Percentiles rank a stretch among this genome's conserved stretches.
phyloP scores from a whole-genome alignment of 2,113 vertebrate genomes.

The Otus sunia region DNA sequence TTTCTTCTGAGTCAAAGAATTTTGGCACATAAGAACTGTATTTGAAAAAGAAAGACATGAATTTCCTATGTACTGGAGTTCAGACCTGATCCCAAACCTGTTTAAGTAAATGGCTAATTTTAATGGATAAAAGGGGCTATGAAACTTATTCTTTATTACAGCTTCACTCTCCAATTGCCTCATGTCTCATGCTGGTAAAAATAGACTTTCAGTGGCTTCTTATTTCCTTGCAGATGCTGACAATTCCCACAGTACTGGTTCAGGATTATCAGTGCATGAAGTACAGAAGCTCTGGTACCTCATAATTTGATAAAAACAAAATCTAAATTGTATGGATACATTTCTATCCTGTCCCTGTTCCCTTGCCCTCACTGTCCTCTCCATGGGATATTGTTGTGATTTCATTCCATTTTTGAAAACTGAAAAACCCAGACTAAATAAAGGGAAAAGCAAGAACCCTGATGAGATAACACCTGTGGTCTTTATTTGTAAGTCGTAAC shows the following conservation, averaged over 20 bases:
- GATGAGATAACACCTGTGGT: not conserved
- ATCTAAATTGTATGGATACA: not conserved
- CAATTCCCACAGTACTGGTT: not conserved
- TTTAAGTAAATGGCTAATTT: not conserved
- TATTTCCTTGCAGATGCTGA: not conserved
- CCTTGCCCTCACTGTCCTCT: not conserved
- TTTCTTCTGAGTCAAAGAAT: not conserved
- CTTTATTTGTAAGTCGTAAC: not conserved
- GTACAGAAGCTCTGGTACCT: not conserved
- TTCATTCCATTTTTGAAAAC: not conserved
- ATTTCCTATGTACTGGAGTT: not conserved
- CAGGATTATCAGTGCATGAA: not conserved
- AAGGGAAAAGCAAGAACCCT: not conserved
- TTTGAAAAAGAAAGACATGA: not conserved
- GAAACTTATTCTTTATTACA: not conserved
- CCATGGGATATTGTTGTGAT: not conserved
- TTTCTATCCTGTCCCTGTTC: not conserved
- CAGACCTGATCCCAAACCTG: not conserved
- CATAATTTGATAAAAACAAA: not conserved
- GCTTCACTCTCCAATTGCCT: rapidly evolving
- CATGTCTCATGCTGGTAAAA: not conserved
- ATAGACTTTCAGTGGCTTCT: not conserved
- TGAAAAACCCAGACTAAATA: not conserved
- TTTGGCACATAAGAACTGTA: not conserved
- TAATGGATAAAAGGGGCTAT: not conserved